Base-by-base conservation (phyloP, 2,113 vertebrate species). In the Hemichromis elongatus region DNA sequence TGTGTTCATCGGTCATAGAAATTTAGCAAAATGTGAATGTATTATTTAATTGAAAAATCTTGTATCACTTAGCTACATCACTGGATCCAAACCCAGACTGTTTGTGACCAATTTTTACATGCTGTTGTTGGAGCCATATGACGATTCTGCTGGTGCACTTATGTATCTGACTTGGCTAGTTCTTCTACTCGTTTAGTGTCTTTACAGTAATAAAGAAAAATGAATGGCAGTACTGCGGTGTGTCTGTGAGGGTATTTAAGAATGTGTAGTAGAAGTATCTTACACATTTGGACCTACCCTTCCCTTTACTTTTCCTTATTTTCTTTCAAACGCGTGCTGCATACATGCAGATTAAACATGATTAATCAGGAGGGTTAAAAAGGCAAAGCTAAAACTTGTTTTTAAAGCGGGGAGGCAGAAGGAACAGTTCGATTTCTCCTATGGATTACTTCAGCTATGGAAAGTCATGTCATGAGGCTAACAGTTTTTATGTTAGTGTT, bases 191-290 rank as follows among this genome's bases (percentile, higher is more conserved):
- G 59, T 93, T 91, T 81, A 86, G 75, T 90, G 89, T 88, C 19
- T 81, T 93, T 88, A 82, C 77, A 85, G 90, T 75, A 94, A 93
- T 94, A 94, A 95, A 95, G 90, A 92, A 63, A 50, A 68, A 77
- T 86, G 26, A 85, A 68, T 52, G 33, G 66, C 7, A 18, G 56
- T 78, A 4, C 4, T 45, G 16, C n/a, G 33, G 4, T 54, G 21
- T 9, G 50, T 28, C 42, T 73, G 50, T 50, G 40, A 73, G 40
- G 42, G 24, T 47, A 47, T 28, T 47, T 45, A 73, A 47, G 24
- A 70, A 45, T 18, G 13, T 45, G 12, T 45, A 21, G n/a, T n/a
- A n/a, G n/a, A n/a, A n/a, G n/a, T n/a, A 70, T 18, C 12, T 70
- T 70, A 42, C n/a, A 42, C n/a, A 42, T 42, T 68, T 16, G 21